A percentile compares a stretch with the other conserved stretches of the same genome.
phyloP scores from a whole-genome alignment of 2,113 vertebrate species.

The Petrocephalus zakoni region DNA sequence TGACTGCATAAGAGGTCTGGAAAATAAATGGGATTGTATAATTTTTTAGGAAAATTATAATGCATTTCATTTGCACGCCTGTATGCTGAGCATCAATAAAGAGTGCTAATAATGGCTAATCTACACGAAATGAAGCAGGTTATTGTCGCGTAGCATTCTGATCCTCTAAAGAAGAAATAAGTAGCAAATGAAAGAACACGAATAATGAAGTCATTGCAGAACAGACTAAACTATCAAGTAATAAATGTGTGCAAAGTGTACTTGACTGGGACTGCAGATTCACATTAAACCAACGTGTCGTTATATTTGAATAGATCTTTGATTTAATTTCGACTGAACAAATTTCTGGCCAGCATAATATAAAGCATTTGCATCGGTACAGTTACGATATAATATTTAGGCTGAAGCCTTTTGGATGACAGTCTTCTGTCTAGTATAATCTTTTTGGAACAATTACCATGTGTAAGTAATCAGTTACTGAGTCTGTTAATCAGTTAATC shows the following conservation, averaged over 20 bases:
- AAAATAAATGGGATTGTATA: conserved; percentile 9
- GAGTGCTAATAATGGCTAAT: conserved; percentile 11
- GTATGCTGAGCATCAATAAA: conserved; percentile 23
- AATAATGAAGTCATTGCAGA: conserved; percentile 8
- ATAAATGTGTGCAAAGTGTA: conserved; percentile 6
- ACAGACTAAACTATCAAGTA: conserved; percentile 6
- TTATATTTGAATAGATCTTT: not conserved
- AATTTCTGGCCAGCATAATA: not conserved
- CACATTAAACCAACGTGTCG: not conserved
- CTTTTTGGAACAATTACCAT: conserved; percentile 32
- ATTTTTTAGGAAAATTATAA: not conserved
- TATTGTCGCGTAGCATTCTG: conserved; percentile 21
- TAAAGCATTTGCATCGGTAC: not conserved
- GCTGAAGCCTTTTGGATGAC: not conserved
- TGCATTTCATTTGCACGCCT: conserved; percentile 14
- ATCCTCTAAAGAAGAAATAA: conserved; percentile 7
- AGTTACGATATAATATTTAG: not conserved
- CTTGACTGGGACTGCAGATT: not conserved
- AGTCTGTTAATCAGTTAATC: conserved; percentile 68
- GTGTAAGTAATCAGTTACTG: conserved; percentile 58
- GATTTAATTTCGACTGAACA: not conserved
- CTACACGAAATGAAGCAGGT: conserved; percentile 13
- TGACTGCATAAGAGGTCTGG: not conserved
- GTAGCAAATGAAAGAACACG: conserved; percentile 8
- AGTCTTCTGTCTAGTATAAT: not conserved